Evolutionary conservation across 2,888 invertebrate species (phyloP), one percentile per base, ranked within the genome.

Genomic region (Carpatolechia fugitivella): DNA sequence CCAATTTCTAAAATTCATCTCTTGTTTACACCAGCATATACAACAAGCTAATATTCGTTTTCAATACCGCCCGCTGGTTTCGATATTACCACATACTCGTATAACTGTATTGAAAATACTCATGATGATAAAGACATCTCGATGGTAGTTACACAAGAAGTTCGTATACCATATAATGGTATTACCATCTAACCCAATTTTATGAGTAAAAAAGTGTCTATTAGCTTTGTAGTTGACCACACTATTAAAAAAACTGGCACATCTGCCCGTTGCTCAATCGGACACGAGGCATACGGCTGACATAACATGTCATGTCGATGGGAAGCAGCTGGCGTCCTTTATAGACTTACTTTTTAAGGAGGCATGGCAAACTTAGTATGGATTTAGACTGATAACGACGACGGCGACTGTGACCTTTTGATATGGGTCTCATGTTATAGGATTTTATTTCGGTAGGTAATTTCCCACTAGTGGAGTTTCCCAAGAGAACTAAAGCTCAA

Each of bases 241-340:
- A 24, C 52, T 16, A 48, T 24, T 41, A 53, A 53, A 44, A 53
- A 53, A 46, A 30, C 41, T 38, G 33, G 47, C 48, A 40, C 56
- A 44, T 48, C 49, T 56, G 56, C 30, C 46, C 11, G 44, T 55
- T 56, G 36, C 56, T 11, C 53, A 56, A 56, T 56, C 56, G 24
- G 52, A 56, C 18, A 50, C 33, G 30, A 47, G 36, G 18, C 18
- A 41, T n/a, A 8, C 49, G 14, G 49, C 50, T 56, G 35, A 52
- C 48, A 52, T 13, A 38, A 56, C 38, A 55, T 35, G 13, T 35
- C 6, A 44, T 13, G 24, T n/a, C 11, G 16, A 47, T 49, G 38
- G 47, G 38, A 24, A 48, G 52, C 56, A 56, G 56, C 52, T 56
- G 56, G 30, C 14, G 13, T 52, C 13, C 13, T 14, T 55, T 52